Evolutionary conservation across 2,888 invertebrate genomes (phyloP).

Genomic region (Leptothorax acervorum): DNA sequence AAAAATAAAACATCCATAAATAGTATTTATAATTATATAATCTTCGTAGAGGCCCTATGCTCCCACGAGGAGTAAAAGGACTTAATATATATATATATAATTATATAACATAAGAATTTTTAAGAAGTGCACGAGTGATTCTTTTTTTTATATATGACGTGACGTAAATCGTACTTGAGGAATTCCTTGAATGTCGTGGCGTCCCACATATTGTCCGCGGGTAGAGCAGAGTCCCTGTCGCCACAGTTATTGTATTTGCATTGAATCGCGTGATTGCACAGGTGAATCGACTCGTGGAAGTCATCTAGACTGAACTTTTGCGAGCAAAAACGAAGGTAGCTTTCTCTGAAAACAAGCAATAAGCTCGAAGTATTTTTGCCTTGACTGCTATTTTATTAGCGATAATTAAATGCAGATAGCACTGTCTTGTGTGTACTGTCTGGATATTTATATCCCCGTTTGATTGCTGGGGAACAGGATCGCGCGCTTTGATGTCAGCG

Average conservation of each 20-base stretch:
- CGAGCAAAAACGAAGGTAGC: slow-evolving; percentile 96
- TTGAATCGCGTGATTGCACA: slow-evolving; percentile 97
- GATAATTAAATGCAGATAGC: slow-evolving; percentile 60
- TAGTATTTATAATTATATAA: background rate
- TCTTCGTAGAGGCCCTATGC: too few relatives aligned
- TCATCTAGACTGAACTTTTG: slow-evolving; percentile 94
- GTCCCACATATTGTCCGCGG: slow-evolving; percentile 98
- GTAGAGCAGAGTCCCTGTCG: slow-evolving; percentile 91
- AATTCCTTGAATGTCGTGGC: slow-evolving; percentile 90
- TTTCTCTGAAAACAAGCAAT: slow-evolving; percentile 89
- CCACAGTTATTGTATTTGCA: slow-evolving; percentile 92
- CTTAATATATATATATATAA: too few relatives aligned
- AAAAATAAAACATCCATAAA: background rate
- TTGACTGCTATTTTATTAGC: slow-evolving; percentile 28
- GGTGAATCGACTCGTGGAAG: slow-evolving; percentile 96
- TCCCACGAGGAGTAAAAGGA: too few relatives aligned
- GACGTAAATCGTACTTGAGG: slow-evolving; percentile 77
- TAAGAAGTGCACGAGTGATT: background rate
- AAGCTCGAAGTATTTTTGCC: background rate
- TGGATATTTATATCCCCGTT: slow-evolving; percentile 51
- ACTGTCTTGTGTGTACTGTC: slow-evolving; percentile 29
- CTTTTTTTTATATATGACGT: background rate
- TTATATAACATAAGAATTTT: background rate
- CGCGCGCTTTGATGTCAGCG: slow-evolving; percentile 25
- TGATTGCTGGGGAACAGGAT: background rate